Conservation (phyloP, 2,888 invertebrate species). For the Arrhopalites spinosus region DNA sequence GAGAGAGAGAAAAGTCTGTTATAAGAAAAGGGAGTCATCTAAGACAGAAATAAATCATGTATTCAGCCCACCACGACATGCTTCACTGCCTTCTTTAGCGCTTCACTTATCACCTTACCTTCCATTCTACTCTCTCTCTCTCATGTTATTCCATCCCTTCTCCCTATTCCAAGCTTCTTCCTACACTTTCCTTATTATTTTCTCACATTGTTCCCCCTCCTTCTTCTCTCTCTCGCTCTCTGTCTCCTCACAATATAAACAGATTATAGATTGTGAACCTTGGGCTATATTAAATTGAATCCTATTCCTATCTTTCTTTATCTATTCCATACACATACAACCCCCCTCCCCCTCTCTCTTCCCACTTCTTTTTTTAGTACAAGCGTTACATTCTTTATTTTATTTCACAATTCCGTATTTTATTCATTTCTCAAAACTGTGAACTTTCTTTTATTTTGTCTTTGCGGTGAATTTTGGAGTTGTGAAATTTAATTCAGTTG, state of each 20-base stretch:
- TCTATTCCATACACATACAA: too few relatives aligned
- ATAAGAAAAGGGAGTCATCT: slow-evolving; percentile 1
- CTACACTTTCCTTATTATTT: background rate
- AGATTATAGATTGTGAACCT: background rate
- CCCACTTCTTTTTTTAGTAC: too few relatives aligned
- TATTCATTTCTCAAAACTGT: too few relatives aligned
- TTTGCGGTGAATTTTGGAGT: too few relatives aligned
- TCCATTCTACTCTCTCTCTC: background rate
- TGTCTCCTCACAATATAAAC: slow-evolving; percentile 5
- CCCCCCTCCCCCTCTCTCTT: too few relatives aligned
- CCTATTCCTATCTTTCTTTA: too few relatives aligned
- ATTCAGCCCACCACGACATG: slow-evolving; percentile 31
- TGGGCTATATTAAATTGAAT: too few relatives aligned
- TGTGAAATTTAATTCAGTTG: too few relatives aligned
- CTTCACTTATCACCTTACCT: slow-evolving; percentile 21
- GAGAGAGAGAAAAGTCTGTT: slow-evolving; percentile 12
- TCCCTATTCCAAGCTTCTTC: background rate
- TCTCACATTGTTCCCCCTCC: background rate
- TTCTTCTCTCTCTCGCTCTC: background rate
- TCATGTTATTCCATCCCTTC: background rate
- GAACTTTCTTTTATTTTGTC: too few relatives aligned
- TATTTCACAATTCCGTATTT: too few relatives aligned
- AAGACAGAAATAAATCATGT: slow-evolving; percentile 33
- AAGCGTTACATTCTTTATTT: too few relatives aligned
- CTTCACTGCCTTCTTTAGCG: slow-evolving; percentile 24